Percentiles rank a stretch among this genome's conserved stretches.
Evolutionary conservation across 2,113 vertebrate genomes (phyloP).

Genomic region (Gnathonemus longibarbis): DNA sequence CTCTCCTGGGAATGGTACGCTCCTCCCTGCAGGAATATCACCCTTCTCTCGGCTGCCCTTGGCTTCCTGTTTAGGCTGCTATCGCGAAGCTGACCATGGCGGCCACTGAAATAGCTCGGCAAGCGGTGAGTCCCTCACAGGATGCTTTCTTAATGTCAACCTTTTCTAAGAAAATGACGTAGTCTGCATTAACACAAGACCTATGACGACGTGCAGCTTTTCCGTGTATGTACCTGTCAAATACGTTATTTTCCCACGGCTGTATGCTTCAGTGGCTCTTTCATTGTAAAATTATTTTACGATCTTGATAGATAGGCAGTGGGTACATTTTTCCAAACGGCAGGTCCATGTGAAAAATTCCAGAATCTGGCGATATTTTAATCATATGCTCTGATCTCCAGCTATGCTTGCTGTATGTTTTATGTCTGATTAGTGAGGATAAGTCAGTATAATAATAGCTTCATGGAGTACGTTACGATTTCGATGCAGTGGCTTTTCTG

Average conservation of each 20-base stretch:
- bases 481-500: not conserved
- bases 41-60: not conserved
- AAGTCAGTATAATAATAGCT: not conserved
- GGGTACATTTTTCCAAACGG: not conserved
- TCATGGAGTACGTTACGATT: not conserved
- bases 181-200: not conserved
- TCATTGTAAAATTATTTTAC: not conserved
- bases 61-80: slow-evolving; percentile 44
- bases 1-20: not conserved
- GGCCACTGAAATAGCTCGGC: slow-evolving; percentile 82
- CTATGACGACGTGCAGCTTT: not conserved
- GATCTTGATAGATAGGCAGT: not conserved
- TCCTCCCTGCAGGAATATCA: not conserved
- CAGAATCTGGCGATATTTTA: not conserved
- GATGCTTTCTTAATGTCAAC: not conserved
- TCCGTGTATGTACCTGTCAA: not conserved
- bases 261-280: not conserved
- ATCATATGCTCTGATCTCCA: not conserved
- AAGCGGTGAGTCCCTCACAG: slow-evolving; percentile 68
- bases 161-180: not conserved
- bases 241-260: not conserved
- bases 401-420: not conserved
- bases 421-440: not conserved
- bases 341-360: not conserved
- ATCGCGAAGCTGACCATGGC: slow-evolving; percentile 64